Percentiles rank a stretch among this genome's conserved stretches.
Conservation (phyloP, 2,113 vertebrate species). For the Ovis aries region DNA sequence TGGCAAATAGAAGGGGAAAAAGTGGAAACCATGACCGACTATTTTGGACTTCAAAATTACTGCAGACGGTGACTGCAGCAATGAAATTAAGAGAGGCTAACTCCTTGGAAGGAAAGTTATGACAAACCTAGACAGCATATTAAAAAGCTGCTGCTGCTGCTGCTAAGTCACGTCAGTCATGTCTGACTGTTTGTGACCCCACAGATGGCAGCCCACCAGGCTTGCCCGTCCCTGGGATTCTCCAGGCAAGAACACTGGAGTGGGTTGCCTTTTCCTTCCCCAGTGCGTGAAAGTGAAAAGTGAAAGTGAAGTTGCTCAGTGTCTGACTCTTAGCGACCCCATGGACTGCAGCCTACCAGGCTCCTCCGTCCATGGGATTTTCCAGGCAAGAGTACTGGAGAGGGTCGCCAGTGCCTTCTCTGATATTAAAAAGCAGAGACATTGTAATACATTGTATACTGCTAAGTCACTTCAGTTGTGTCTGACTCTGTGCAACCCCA, state of each 20-base stretch:
- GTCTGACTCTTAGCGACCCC: accelerated
- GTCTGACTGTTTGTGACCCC: background rate
- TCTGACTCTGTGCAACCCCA: background rate
- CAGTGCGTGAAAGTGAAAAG: too few species aligned
- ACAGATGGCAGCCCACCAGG: background rate
- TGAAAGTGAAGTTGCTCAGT: background rate
- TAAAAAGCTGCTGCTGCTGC: background rate
- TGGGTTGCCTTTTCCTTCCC: background rate
- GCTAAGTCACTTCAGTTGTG: background rate
- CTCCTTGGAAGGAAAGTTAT: background rate
- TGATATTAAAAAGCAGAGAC: background rate
- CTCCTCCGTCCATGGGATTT: background rate
- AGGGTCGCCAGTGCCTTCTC: background rate
- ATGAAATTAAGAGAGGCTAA: background rate
- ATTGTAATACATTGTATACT: background rate
- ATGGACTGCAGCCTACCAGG: background rate
- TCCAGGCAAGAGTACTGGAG: background rate
- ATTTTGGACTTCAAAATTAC: background rate
- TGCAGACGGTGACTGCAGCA: background rate
- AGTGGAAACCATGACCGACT: background rate
- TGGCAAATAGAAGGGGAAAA: background rate
- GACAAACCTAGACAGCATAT: background rate
- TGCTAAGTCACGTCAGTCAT: background rate
- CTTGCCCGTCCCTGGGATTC: background rate
- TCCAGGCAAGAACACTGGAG: background rate